A percentile compares a stretch with the other conserved stretches of the same genome.
These are phyloP conservation scores for Bombylius major DNA, from an alignment of 2,888 invertebrate species.

Conservation along the genomic window DNA sequence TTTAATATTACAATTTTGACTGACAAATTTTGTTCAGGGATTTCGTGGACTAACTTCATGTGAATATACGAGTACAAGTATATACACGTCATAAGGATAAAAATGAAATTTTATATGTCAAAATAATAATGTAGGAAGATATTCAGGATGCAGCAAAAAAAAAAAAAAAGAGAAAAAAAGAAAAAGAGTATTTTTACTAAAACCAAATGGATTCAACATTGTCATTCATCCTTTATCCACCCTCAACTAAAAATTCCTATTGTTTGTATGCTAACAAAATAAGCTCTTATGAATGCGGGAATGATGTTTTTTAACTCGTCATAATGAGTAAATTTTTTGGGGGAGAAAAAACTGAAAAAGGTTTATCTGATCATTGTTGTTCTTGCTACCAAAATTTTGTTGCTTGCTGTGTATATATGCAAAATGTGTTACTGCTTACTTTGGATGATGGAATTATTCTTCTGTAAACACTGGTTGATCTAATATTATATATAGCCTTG, in stretches of 20 bases:
- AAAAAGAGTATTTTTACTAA: neutral
- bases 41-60: no score
- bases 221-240: neutral
- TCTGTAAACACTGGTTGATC: neutral
- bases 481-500: neutral
- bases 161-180: neutral
- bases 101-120: no score
- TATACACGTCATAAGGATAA: no score
- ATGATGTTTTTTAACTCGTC: neutral
- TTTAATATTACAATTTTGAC: no score
- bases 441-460: neutral
- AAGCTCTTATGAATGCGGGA: neutral
- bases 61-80: no score
- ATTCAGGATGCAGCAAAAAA: no score
- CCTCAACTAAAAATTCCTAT: neutral
- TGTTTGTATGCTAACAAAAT: neutral
- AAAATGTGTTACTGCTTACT: no score
- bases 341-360: neutral
- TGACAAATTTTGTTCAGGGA: no score
- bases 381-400: no score
- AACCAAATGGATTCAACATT: neutral
- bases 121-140: no score
- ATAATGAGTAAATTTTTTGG: neutral
- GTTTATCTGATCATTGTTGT: neutral
- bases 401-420: no score